phyloP scores from a whole-genome alignment of 2,797 vertebrate species.

The Ctenosaura bakeri region DNA sequence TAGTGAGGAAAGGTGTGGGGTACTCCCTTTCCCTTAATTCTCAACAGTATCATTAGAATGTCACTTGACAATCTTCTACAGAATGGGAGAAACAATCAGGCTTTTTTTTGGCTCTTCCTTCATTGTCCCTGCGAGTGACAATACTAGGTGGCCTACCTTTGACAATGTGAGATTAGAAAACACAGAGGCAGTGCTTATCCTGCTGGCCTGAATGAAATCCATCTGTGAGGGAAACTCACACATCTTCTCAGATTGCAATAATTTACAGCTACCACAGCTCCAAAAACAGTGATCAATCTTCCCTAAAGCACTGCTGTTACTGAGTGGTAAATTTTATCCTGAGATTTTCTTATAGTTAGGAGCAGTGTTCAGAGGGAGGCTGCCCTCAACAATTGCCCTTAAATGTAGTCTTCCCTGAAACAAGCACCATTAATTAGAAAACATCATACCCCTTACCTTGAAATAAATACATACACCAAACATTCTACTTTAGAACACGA shows the following conservation, averaged over 20 bases:
- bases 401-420: slow-evolving; percentile 27
- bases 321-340: slow-evolving; percentile 49
- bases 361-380: slow-evolving; percentile 14
- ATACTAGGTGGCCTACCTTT: slow-evolving; percentile 16
- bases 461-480: slow-evolving; percentile 17
- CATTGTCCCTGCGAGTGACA: slow-evolving; percentile 9
- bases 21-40: background rate
- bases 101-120: slow-evolving; percentile 32
- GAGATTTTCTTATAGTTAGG: slow-evolving; percentile 29
- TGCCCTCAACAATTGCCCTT: slow-evolving; percentile 32
- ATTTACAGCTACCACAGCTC: slow-evolving; percentile 40
- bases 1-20: background rate
- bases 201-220: slow-evolving; percentile 33
- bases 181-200: slow-evolving; percentile 18
- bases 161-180: slow-evolving; percentile 40
- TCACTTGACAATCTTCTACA: slow-evolving; percentile 7
- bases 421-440: slow-evolving; percentile 21
- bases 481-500: slow-evolving; percentile 6
- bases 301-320: slow-evolving; percentile 8
- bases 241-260: slow-evolving; percentile 56
- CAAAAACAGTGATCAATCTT: slow-evolving; percentile 32
- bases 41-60: slow-evolving; percentile 15
- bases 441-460: slow-evolving; percentile 14
- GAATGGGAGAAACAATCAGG: background rate
- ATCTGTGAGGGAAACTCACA: slow-evolving; percentile 17